phyloP scores from a whole-genome alignment of 2,888 invertebrate species.

The Ethmia dodecea region DNA sequence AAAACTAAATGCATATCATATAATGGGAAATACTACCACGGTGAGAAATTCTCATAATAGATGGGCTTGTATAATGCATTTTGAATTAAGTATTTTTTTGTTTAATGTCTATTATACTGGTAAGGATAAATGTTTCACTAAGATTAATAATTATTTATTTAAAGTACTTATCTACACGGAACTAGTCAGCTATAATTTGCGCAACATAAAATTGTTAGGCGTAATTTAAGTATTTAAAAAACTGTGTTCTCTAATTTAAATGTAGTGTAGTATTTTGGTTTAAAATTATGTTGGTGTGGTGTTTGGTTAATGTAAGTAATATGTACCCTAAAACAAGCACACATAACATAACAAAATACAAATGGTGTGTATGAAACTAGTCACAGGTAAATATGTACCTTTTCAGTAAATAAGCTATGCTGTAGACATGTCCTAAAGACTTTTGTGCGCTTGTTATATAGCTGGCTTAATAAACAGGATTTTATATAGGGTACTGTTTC shows the following conservation, averaged over 20 bases:
- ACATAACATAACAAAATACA: slow-evolving; percentile 48
- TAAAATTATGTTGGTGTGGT: slow-evolving; percentile 75
- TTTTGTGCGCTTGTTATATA: slow-evolving; percentile 10
- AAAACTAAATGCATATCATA: slow-evolving; percentile 66
- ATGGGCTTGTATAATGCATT: slow-evolving; percentile 68
- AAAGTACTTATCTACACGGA: slow-evolving; percentile 77
- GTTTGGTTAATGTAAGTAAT: slow-evolving; percentile 65
- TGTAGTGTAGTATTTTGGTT: slow-evolving; percentile 67
- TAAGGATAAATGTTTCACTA: slow-evolving; percentile 74
- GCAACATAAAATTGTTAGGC: slow-evolving; percentile 62
- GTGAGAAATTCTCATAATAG: slow-evolving; percentile 48
- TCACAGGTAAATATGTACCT: slow-evolving; percentile 64
- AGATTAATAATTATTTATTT: slow-evolving; percentile 71
- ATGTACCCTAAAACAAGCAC: slow-evolving; percentile 26
- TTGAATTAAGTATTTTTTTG: slow-evolving; percentile 47
- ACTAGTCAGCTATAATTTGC: slow-evolving; percentile 78
- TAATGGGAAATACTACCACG: slow-evolving; percentile 33
- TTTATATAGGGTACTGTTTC: not conserved
- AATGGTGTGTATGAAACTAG: slow-evolving; percentile 69
- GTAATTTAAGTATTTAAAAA: slow-evolving; percentile 60
- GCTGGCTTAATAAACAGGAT: no score
- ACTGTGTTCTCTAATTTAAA: slow-evolving; percentile 73
- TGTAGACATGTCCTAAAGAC: slow-evolving; percentile 32
- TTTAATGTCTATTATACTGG: slow-evolving; percentile 47
- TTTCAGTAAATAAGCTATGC: slow-evolving; percentile 33